These are phyloP conservation scores for Campylomormyrus tamandua DNA, from an alignment of 2,113 vertebrate genomes.

Conservation along the genomic window DNA sequence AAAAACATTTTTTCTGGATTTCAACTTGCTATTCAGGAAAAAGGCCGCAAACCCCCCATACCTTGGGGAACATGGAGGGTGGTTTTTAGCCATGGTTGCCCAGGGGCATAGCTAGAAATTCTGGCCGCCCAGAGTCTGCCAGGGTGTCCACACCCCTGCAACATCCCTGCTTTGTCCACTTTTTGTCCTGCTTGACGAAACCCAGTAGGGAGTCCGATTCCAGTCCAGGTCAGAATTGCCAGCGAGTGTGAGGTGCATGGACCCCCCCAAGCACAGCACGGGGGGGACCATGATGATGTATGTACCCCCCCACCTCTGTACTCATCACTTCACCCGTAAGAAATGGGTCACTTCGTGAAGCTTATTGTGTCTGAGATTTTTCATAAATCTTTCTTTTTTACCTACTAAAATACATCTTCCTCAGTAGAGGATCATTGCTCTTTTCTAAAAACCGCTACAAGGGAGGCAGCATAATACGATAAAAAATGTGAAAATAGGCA, in stretches of 20 bases:
- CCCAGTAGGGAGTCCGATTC: not conserved
- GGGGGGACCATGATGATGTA: no score
- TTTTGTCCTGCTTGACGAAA: not conserved
- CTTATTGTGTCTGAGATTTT: not conserved
- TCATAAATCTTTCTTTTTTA: not conserved
- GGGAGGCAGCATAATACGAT: not conserved
- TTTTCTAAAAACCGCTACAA: not conserved
- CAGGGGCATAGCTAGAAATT: not conserved
- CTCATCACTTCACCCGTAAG: not conserved
- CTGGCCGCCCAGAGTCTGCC: not conserved
- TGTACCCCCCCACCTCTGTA: no score
- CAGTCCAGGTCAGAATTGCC: not conserved
- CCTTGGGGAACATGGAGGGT: not conserved
- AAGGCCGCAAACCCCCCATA: not conserved
- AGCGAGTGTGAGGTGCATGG: not conserved
- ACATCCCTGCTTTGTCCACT: not conserved
- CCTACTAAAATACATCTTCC: not conserved
- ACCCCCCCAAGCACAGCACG: not conserved
- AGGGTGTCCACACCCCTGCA: not conserved
- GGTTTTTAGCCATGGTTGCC: not conserved
- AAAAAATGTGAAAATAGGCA: not conserved
- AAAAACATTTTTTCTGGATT: no score
- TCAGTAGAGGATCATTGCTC: not conserved
- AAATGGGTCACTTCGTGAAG: not conserved
- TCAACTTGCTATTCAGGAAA: not conserved